Conservation (phyloP, 2,888 invertebrate genomes). For the Lithophane semibrunnea region DNA sequence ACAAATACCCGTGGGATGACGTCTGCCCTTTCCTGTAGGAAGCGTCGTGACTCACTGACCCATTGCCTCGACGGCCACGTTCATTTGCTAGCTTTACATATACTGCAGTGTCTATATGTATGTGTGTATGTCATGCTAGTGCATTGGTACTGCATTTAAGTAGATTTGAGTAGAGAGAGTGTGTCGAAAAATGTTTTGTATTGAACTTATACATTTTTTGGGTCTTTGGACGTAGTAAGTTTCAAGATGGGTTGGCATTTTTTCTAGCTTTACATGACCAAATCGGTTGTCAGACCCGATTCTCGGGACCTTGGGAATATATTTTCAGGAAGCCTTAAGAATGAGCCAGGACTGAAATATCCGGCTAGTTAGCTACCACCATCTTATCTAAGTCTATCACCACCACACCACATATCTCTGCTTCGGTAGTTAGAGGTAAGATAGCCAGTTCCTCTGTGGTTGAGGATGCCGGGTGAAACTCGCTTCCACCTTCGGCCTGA, state of each 20-base stretch:
- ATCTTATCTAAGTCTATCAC: no score
- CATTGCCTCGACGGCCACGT: constrained; percentile 76
- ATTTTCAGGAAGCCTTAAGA: no score
- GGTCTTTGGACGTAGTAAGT: neutral
- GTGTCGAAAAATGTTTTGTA: neutral
- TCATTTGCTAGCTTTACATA: constrained; percentile 64
- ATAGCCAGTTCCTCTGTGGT: no score
- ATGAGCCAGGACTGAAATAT: no score
- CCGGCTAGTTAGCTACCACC: no score
- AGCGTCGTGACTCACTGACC: constrained; percentile 85
- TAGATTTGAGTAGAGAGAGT: constrained; percentile 12
- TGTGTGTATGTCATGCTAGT: constrained; percentile 33
- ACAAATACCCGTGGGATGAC: constrained; percentile 65
- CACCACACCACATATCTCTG: no score
- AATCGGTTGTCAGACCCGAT: no score
- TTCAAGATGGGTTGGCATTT: neutral
- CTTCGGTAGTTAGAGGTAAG: no score
- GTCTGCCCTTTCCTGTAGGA: constrained; percentile 86
- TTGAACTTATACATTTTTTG: neutral
- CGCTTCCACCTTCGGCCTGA: no score
- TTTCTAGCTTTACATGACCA: no score
- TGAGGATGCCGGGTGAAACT: no score
- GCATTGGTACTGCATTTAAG: constrained; percentile 6
- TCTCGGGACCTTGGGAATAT: no score
- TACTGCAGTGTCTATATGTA: constrained; percentile 26